Evolutionary conservation across 2,888 invertebrate genomes (phyloP).

Genomic region (Cantharis nigra): DNA sequence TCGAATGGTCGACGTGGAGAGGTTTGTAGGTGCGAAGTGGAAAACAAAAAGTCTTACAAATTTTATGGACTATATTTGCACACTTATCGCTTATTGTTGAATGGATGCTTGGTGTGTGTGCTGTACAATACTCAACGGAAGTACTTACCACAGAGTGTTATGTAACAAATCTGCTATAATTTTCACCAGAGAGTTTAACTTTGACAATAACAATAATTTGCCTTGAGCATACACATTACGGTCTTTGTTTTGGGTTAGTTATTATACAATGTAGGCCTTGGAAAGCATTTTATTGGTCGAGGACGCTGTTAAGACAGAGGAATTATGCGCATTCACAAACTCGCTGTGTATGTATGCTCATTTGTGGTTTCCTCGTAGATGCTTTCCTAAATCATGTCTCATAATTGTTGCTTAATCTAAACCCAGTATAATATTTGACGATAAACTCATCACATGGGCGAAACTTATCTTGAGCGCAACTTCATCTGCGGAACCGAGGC

Average conservation of each 20-base stretch:
- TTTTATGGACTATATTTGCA: not conserved
- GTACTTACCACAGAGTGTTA: slow-evolving; percentile 23
- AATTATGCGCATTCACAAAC: slow-evolving; percentile 41
- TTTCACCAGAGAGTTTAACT: slow-evolving; percentile 34
- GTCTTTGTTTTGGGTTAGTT: slow-evolving; percentile 39
- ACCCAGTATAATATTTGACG: slow-evolving; percentile 2
- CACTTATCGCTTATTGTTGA: slow-evolving; percentile 10
- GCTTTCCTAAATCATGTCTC: slow-evolving; percentile 27
- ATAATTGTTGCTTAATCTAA: slow-evolving; percentile 27
- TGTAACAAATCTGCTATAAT: slow-evolving; percentile 27
- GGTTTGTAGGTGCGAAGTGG: not conserved
- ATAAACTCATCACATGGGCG: not conserved
- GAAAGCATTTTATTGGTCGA: slow-evolving; percentile 39
- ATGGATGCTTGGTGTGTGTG: slow-evolving; percentile 4
- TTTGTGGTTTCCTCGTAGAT: slow-evolving; percentile 33
- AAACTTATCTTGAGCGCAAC: not conserved
- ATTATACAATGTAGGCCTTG: slow-evolving; percentile 35
- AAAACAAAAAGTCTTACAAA: not conserved
- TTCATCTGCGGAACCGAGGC: too few species aligned
- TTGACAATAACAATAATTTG: slow-evolving; percentile 42
- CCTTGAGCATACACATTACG: slow-evolving; percentile 36
- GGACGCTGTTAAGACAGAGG: slow-evolving; percentile 37
- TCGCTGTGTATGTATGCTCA: slow-evolving; percentile 34
- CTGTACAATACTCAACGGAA: slow-evolving; percentile 25
- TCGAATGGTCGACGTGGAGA: not conserved